These are phyloP conservation scores for Argyresthia albistria DNA, from an alignment of 2,888 invertebrate species.

Conservation along the genomic window DNA sequence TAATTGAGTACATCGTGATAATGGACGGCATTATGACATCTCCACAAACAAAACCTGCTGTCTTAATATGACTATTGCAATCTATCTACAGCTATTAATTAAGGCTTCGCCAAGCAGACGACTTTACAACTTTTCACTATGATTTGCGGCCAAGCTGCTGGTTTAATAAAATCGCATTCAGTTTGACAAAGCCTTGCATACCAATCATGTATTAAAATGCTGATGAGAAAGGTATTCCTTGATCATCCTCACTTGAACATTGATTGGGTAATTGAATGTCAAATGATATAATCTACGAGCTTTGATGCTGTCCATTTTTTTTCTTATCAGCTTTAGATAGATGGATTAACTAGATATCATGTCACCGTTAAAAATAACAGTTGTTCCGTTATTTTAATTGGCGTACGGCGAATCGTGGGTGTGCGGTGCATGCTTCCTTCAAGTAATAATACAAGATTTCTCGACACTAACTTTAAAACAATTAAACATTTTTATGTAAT, in stretches of 20 bases:
- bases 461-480: too few relatives aligned
- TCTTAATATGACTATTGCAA: not conserved
- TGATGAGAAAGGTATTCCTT: too few relatives aligned
- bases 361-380: slow-evolving; percentile 1
- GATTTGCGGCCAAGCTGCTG: too few relatives aligned
- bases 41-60: not conserved
- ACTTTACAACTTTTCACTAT: too few relatives aligned
- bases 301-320: not conserved
- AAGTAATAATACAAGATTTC: too few relatives aligned
- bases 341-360: not conserved
- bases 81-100: not conserved
- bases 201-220: too few relatives aligned
- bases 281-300: slow-evolving; percentile 23
- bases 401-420: too few relatives aligned
- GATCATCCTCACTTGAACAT: slow-evolving; percentile 8
- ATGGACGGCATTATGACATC: not conserved
- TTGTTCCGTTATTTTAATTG: not conserved
- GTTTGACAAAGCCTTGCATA: not conserved
- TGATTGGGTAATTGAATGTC: slow-evolving; percentile 24
- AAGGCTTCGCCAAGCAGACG: too few relatives aligned
- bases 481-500: too few relatives aligned
- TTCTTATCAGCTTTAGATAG: not conserved
- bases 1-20: slow-evolving; percentile 4
- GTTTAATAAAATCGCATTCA: not conserved
- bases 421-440: too few relatives aligned